Base-by-base conservation (phyloP, 2,888 invertebrate genomes). In the Tanaodytes sp. region DNA sequence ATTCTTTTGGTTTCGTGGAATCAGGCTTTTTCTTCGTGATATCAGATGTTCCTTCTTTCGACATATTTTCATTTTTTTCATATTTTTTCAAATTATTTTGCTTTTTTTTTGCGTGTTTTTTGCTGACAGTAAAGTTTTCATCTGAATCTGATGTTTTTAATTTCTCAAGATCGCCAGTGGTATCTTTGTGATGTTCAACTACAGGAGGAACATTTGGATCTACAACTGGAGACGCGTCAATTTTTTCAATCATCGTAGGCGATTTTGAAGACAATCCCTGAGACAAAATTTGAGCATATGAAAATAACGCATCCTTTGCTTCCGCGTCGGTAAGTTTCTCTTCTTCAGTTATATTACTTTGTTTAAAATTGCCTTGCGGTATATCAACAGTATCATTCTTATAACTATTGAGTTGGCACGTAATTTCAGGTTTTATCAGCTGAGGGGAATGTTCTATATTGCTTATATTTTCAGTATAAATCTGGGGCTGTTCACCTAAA, bases 281-380 rank as follows among this genome's bases (percentile, higher is more conserved):
- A 36, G 91, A 89, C 76, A 92, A 86, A 79, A 91, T 90, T 85
- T 91, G 90, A 1, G 92, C 92, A 80, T 92, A 92, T 0, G 92
- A 91, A 76, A 90, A 87, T 70, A 75, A 73, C 2, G 76, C 52
- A 30, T 75, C 79, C 16, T 75, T 75, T 4, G 39, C 62, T 14
- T 80, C 75, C 12, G 5, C 18, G 23, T 70, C 73, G 15, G 20
- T 23, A 23, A 23, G 23, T 8, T 23, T 4, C 23, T n/a, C n/a
- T n/a, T n/a, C n/a, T n/a, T n/a, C n/a, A n/a, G n/a, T n/a, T n/a
- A n/a, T n/a, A n/a, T n/a, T n/a, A n/a, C n/a, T n/a, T n/a, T n/a
- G n/a, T n/a, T n/a, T n/a, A n/a, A n/a, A n/a, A n/a, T n/a, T n/a
- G n/a, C n/a, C n/a, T n/a, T n/a, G n/a, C n/a, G n/a, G n/a, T n/a